These are phyloP conservation scores for Corythornis madagascariensis DNA, from an alignment of 2,113 vertebrate genomes.

Conservation along the genomic window DNA sequence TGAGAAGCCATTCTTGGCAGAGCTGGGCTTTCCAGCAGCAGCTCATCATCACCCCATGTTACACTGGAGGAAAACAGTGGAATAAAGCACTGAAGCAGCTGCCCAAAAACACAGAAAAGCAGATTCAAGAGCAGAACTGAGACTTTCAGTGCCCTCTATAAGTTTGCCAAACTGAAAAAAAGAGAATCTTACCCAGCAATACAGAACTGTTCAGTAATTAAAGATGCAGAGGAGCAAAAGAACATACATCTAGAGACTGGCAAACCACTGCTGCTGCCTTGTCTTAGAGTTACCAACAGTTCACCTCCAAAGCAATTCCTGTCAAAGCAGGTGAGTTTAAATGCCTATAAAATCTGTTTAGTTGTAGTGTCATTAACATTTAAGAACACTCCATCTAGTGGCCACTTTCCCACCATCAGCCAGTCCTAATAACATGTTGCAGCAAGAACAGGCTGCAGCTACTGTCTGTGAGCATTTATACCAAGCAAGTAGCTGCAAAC, in stretches of 20 bases:
- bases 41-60: background rate
- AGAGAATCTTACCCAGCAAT: background rate
- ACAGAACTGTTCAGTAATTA: background rate
- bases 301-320: background rate
- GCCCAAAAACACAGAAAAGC: background rate
- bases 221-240: background rate
- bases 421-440: background rate
- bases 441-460: background rate
- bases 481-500: background rate
- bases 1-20: background rate
- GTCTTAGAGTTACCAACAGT: background rate
- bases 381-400: slow-evolving; percentile 1
- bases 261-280: background rate
- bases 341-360: background rate
- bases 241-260: background rate
- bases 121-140: background rate
- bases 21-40: background rate
- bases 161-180: background rate
- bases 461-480: background rate
- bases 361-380: background rate
- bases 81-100: background rate
- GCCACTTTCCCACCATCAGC: background rate
- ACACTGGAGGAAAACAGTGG: background rate
- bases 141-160: background rate
- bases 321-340: background rate